phyloP scores from a whole-genome alignment of 2,888 invertebrate genomes.

The Apantesis nais region DNA sequence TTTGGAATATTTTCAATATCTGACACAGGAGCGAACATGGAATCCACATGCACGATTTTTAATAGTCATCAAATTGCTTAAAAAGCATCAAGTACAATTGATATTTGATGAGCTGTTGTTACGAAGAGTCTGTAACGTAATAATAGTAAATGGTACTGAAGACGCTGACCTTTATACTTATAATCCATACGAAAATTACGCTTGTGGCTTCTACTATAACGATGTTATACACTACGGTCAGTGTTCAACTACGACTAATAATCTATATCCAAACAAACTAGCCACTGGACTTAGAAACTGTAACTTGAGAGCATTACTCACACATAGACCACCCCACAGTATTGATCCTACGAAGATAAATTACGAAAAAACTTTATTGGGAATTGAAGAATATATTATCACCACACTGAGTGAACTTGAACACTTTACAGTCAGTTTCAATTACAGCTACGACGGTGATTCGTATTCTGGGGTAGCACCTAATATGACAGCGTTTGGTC shows the following conservation, averaged over 20 bases:
- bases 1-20: conserved; percentile 23
- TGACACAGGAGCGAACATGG: conserved; percentile 52
- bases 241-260: conserved; percentile 40
- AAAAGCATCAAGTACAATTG: conserved; percentile 25
- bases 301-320: conserved; percentile 50
- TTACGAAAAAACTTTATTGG: conserved; percentile 24
- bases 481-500: conserved; percentile 18
- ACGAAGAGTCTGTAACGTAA: conserved; percentile 50
- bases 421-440: conserved; percentile 31
- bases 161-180: conserved; percentile 59
- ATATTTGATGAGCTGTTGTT: conserved; percentile 48
- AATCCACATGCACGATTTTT: conserved; percentile 54
- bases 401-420: conserved; percentile 32
- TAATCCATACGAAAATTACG: conserved; percentile 63
- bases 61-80: conserved; percentile 48
- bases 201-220: conserved; percentile 62
- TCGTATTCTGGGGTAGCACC: conserved; percentile 26
- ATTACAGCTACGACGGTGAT: conserved; percentile 25
- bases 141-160: conserved; percentile 52
- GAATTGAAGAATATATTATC: conserved; percentile 39
- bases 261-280: conserved; percentile 53
- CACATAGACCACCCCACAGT: conserved; percentile 47
- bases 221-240: conserved; percentile 56
- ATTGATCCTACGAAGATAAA: conserved; percentile 43
- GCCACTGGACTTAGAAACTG: conserved; percentile 58